A percentile compares a stretch with the other conserved stretches of the same genome.
Evolutionary conservation across 2,888 invertebrate species (phyloP).

Genomic region (Ditula angustiorana): DNA sequence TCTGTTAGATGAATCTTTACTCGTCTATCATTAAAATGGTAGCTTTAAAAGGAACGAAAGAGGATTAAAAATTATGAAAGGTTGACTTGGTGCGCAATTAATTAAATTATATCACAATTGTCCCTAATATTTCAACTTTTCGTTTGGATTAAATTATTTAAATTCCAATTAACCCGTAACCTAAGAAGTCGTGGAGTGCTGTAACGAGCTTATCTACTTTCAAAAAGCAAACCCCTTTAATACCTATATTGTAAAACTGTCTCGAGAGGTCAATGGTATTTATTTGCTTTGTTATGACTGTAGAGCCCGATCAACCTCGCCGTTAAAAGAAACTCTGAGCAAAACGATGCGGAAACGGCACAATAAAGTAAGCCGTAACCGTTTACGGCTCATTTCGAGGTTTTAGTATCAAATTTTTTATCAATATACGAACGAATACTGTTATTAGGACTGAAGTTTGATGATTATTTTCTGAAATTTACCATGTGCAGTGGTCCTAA

Average conservation of each 20-base stretch:
- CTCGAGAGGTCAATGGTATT: slow-evolving; percentile 41
- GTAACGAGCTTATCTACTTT: too few species aligned
- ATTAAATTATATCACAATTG: background rate
- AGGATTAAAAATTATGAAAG: background rate
- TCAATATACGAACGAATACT: slow-evolving; percentile 1
- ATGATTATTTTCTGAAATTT: too few species aligned
- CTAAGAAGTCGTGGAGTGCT: too few species aligned
- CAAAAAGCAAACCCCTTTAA: too few species aligned
- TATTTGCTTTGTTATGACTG: slow-evolving; percentile 45
- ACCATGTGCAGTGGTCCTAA: too few species aligned
- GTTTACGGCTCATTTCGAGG: slow-evolving; percentile 45
- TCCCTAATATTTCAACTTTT: background rate
- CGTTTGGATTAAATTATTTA: background rate
- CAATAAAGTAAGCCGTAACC: slow-evolving; percentile 47
- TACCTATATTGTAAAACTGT: slow-evolving; percentile 2
- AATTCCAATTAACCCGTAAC: background rate
- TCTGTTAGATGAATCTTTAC: slow-evolving; percentile 32
- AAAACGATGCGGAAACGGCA: slow-evolving; percentile 47
- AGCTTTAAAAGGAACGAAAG: background rate
- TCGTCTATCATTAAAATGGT: slow-evolving; percentile 15
- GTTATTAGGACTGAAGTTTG: too few species aligned
- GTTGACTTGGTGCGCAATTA: background rate
- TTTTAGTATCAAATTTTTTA: slow-evolving; percentile 38
- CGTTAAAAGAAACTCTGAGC: slow-evolving; percentile 47
- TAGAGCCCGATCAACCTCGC: slow-evolving; percentile 44